A percentile compares a stretch with the other conserved stretches of the same genome.
Conservation (phyloP, 2,797 vertebrate species). For the Lophius americanus region DNA sequence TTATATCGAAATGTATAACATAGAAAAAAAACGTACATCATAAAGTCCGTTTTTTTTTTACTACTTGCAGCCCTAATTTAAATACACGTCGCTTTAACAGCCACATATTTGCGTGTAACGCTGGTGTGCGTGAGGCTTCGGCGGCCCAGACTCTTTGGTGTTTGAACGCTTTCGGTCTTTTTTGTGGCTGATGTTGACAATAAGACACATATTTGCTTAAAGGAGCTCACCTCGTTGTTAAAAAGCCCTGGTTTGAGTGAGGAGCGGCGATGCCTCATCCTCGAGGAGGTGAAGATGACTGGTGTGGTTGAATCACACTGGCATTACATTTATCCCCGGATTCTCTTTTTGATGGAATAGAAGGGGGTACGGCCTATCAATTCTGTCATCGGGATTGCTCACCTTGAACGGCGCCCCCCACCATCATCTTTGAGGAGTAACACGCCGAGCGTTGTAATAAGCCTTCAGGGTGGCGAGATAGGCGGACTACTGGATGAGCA, state of each 20-base stretch:
- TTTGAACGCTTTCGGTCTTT: not conserved
- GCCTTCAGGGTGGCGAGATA: constrained; percentile 52
- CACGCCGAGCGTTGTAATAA: constrained; percentile 62
- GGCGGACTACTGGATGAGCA: constrained; percentile 27
- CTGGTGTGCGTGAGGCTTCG: not conserved
- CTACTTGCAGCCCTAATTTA: no score
- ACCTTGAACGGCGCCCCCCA: constrained; percentile 44
- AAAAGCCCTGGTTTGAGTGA: constrained; percentile 33
- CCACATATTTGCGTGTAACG: no score
- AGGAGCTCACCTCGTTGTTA: constrained; percentile 20
- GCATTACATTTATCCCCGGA: constrained; percentile 55
- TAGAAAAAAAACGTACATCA: no score
- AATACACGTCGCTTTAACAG: not conserved
- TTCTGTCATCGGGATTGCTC: constrained; percentile 64
- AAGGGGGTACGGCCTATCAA: constrained; percentile 61
- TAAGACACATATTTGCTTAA: constrained; percentile 1
- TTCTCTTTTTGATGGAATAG: constrained; percentile 66
- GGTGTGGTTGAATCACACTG: constrained; percentile 55
- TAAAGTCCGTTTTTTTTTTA: no score
- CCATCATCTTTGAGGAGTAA: constrained; percentile 58
- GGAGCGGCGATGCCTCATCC: constrained; percentile 38
- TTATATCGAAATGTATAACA: no score
- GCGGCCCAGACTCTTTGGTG: not conserved
- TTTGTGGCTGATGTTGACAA: constrained; percentile 7
- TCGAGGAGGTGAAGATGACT: constrained; percentile 61